These are phyloP conservation scores for Tachysurus fulvidraco DNA, from an alignment of 2,113 vertebrate genomes.

Conservation along the genomic window DNA sequence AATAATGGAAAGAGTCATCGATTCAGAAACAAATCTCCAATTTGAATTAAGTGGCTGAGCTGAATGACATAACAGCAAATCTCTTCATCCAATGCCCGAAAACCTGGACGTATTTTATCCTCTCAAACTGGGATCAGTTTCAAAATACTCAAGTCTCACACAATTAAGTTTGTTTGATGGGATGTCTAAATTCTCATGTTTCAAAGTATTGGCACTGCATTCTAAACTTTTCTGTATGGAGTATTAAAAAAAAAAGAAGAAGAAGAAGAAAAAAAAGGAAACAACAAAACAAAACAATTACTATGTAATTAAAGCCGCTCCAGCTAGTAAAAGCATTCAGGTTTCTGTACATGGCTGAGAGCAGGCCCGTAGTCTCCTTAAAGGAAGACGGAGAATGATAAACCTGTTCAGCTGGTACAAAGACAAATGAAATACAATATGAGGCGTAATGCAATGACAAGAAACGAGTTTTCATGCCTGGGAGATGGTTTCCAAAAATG, in stretches of 20 bases:
- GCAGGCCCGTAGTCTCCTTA: neutral
- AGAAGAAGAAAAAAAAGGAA: neutral
- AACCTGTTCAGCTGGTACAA: neutral
- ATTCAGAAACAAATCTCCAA: neutral
- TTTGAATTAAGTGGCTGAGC: neutral
- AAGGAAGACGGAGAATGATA: neutral
- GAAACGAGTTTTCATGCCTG: neutral
- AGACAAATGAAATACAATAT: neutral
- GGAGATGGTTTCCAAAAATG: neutral
- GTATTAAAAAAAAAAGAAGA: neutral
- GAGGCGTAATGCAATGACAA: neutral
- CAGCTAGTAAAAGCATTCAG: neutral
- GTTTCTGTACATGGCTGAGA: neutral
- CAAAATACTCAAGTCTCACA: neutral
- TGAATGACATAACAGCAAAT: slow-evolving; percentile 25
- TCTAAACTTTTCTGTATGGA: neutral
- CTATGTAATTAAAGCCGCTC: neutral
- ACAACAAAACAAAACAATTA: neutral
- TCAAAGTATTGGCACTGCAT: neutral
- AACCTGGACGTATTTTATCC: neutral
- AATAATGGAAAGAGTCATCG: neutral
- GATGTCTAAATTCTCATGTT: neutral
- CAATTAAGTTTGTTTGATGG: neutral
- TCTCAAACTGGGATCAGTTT: neutral
- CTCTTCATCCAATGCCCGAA: neutral